phyloP scores from a whole-genome alignment of 1,140 invertebrate species.

The Halictus rubicundus region DNA sequence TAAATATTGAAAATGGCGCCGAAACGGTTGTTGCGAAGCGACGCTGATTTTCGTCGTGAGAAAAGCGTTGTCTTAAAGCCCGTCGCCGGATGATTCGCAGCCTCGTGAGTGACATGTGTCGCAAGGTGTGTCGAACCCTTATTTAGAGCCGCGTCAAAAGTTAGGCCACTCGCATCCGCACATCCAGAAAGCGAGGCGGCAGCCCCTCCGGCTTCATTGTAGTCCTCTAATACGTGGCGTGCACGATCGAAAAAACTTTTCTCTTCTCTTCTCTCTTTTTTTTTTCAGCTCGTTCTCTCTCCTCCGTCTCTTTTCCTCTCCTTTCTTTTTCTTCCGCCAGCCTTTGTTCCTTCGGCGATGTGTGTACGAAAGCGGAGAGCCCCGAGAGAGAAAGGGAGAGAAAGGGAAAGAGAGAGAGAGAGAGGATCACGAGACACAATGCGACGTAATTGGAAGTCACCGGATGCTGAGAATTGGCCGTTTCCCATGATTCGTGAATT shows the following conservation, averaged over 20 bases:
- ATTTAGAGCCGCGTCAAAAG: constrained; percentile 36
- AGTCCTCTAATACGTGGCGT: constrained; percentile 32
- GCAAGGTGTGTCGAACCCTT: constrained; percentile 51
- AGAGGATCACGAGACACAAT: constrained; percentile 39
- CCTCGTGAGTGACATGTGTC: constrained; percentile 57
- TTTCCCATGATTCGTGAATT: constrained; percentile 47
- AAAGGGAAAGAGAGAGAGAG: not conserved
- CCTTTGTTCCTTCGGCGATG: no score
- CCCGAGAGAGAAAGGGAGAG: not conserved
- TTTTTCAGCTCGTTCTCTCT: no score
- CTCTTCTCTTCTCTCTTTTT: no score
- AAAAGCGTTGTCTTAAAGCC: constrained; percentile 16
- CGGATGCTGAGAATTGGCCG: constrained; percentile 49
- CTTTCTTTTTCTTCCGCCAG: not conserved
- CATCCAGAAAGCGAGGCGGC: no score
- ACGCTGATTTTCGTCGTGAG: not conserved
- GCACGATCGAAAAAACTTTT: constrained; percentile 14
- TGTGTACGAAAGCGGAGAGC: constrained; percentile 12
- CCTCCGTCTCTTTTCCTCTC: no score
- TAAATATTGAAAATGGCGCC: no score
- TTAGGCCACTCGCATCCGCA: constrained; percentile 15
- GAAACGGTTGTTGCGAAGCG: no score
- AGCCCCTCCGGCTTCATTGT: constrained; percentile 1
- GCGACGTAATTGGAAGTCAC: constrained; percentile 49
- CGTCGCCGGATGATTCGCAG: constrained; percentile 20